phyloP scores from a whole-genome alignment of 2,113 vertebrate species.

The Eudyptes chrysolophus region DNA sequence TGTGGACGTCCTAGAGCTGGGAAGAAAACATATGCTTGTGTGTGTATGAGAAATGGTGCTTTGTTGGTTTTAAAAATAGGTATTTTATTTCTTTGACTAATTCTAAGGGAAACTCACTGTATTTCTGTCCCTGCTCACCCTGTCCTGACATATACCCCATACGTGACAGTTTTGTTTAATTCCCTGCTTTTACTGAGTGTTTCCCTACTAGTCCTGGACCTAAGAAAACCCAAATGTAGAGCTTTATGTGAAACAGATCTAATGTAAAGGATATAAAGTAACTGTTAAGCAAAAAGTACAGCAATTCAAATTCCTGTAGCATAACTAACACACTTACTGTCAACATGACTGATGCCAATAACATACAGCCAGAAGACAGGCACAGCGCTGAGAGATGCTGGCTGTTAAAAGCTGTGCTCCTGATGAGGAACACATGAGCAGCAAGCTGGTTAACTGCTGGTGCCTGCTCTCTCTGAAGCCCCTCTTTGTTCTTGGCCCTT shows the following conservation, averaged over 20 bases:
- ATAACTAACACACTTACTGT: background rate
- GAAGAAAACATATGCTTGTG: background rate
- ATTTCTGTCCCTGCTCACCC: background rate
- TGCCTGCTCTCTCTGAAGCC: background rate
- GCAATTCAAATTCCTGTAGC: background rate
- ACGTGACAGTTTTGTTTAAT: background rate
- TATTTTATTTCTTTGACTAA: background rate
- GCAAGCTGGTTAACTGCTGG: background rate
- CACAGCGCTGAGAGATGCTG: background rate
- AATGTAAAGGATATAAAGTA: background rate
- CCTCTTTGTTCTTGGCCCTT: background rate
- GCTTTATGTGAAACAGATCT: background rate
- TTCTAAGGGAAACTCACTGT: background rate
- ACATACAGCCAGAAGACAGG: background rate
- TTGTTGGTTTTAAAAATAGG: background rate
- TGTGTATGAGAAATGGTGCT: background rate
- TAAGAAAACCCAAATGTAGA: background rate
- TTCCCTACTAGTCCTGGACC: background rate
- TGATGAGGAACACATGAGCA: background rate
- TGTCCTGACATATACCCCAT: background rate
- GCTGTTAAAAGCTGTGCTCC: background rate
- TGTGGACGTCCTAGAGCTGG: background rate
- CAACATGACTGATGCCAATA: background rate
- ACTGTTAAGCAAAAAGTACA: background rate
- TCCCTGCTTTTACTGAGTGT: background rate